Evolutionary conservation across 1,140 invertebrate genomes (phyloP).

Genomic region (Zelostemma sp.): DNA sequence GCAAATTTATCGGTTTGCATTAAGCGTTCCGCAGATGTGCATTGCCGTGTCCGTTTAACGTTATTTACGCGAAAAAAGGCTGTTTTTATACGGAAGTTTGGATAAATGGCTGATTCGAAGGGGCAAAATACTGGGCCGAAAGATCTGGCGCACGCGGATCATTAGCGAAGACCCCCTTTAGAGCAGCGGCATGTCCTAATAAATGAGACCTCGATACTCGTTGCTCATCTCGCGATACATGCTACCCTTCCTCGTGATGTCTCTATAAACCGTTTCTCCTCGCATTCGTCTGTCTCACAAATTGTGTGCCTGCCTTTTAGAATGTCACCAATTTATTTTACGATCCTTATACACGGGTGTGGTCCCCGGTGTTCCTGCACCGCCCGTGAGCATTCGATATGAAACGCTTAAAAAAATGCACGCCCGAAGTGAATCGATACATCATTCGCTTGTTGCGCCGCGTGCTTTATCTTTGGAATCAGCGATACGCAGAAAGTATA

Average conservation of each 20-base stretch:
- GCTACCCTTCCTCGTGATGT: conserved; percentile 41
- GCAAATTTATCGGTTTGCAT: conserved; percentile 30
- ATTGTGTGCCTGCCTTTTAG: conserved; percentile 26
- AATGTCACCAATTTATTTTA: conserved; percentile 40
- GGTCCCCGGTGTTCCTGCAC: neutral
- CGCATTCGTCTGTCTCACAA: conserved; percentile 38
- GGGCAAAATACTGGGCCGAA: conserved; percentile 5
- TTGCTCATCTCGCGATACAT: conserved; percentile 34
- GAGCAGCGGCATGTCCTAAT: conserved; percentile 42
- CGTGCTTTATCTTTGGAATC: neutral
- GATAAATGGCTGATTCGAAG: neutral
- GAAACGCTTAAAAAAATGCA: neutral
- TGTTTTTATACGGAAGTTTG: neutral
- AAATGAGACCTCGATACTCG: conserved; percentile 50
- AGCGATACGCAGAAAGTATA: neutral
- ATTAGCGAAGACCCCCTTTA: conserved; percentile 43
- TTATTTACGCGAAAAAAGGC: neutral
- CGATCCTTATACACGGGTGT: conserved; percentile 11
- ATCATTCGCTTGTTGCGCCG: neutral
- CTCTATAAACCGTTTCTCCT: conserved; percentile 27
- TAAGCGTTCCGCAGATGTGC: conserved; percentile 1
- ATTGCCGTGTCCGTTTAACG: neutral
- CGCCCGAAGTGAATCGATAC: neutral
- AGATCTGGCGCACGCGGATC: conserved; percentile 39
- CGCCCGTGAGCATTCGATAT: conserved; percentile 1